Evolutionary conservation across 2,888 invertebrate species (phyloP).

Genomic region (Rhingia rostrata): DNA sequence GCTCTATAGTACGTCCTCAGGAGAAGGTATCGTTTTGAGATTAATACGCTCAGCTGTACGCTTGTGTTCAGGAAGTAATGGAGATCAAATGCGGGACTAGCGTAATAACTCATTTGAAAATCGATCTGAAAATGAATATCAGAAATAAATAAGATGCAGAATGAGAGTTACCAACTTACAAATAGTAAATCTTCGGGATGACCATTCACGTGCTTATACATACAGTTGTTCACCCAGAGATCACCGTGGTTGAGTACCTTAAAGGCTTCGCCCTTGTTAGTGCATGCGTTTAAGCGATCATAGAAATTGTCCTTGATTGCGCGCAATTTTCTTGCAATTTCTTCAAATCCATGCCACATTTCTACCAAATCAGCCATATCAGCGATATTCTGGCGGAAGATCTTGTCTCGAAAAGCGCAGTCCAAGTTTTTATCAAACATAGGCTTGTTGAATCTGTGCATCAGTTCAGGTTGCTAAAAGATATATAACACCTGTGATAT

Average conservation of each 20-base stretch:
- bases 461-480: slow-evolving; percentile 67
- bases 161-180: slow-evolving; percentile 75
- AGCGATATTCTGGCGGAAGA: slow-evolving; percentile 61
- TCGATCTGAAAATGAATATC: slow-evolving; percentile 65
- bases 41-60: slow-evolving; percentile 53
- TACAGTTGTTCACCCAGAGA: slow-evolving; percentile 84
- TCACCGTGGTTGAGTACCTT: slow-evolving; percentile 84
- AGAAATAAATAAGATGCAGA: not conserved
- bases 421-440: slow-evolving; percentile 50
- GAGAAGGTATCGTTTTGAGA: slow-evolving; percentile 57
- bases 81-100: slow-evolving; percentile 71
- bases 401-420: slow-evolving; percentile 29
- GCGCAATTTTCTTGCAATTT: slow-evolving; percentile 64
- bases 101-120: slow-evolving; percentile 68
- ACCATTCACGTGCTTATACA: slow-evolving; percentile 82
- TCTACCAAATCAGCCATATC: slow-evolving; percentile 61
- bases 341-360: slow-evolving; percentile 68
- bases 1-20: slow-evolving; percentile 60
- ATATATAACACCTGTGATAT: not conserved
- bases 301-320: slow-evolving; percentile 49
- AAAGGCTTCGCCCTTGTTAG: slow-evolving; percentile 74
- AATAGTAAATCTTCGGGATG: slow-evolving; percentile 79
- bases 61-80: slow-evolving; percentile 75
- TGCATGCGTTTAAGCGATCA: slow-evolving; percentile 25
- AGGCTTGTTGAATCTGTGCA: slow-evolving; percentile 54